Percentiles rank a stretch among this genome's conserved stretches.
Conservation (phyloP, 37 sponge, comb jelly and placozoan genomes). For the Chondrilla cf. caribensis region DNA sequence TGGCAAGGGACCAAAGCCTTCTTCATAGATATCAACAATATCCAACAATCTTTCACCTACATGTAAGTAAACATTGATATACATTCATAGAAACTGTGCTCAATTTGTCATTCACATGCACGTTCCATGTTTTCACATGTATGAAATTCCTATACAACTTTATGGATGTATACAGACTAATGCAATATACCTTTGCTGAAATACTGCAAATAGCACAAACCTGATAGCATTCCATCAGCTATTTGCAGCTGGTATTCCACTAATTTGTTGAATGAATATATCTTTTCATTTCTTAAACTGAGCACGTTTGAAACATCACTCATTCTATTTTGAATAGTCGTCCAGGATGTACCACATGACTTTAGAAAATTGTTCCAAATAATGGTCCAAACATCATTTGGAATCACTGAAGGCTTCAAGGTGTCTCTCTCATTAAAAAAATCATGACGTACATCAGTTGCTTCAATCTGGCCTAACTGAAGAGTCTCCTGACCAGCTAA, state of each 20-base stretch:
- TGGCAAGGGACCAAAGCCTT: background rate
- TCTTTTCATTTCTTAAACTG: slow-evolving; percentile 13
- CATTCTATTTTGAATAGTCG: background rate
- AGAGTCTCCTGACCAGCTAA: too few relatives aligned
- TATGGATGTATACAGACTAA: too few relatives aligned
- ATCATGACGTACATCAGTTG: background rate
- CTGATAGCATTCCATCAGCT: slow-evolving; percentile 20
- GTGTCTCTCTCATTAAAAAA: background rate
- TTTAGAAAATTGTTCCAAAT: slow-evolving; percentile 26
- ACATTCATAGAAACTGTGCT: too few relatives aligned
- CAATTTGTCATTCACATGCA: too few relatives aligned
- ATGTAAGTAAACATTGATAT: too few relatives aligned
- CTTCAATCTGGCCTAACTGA: background rate
- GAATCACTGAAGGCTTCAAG: slow-evolving; percentile 13
- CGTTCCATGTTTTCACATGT: too few relatives aligned
- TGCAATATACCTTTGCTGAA: too few relatives aligned
- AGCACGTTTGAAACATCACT: slow-evolving; percentile 25
- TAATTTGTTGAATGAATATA: background rate
- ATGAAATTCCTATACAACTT: too few relatives aligned
- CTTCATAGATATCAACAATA: background rate
- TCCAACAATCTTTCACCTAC: background rate
- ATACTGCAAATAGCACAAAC: too few relatives aligned
- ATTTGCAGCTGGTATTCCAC: slow-evolving; percentile 26
- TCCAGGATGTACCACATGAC: slow-evolving; percentile 26
- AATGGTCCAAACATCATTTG: slow-evolving; percentile 4